Evolutionary conservation across 64 coral and sea anemone genomes (phyloP).

Genomic region (Exaiptasia diaphana): DNA sequence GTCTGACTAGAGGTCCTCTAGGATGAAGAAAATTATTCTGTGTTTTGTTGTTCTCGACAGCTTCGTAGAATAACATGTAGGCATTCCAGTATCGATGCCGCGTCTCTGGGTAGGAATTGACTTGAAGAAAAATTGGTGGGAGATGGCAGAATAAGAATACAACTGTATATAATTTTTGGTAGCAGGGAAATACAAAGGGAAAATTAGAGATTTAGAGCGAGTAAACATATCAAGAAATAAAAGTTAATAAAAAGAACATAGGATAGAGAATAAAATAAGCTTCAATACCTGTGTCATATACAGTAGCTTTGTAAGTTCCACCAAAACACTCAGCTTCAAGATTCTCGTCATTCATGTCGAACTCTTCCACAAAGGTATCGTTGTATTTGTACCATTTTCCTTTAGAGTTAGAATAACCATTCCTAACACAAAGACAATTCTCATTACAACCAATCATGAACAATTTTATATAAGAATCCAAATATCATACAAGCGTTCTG

Average conservation of each 20-base stretch:
- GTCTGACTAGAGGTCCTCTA: constrained; percentile 51
- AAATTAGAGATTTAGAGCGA: no score
- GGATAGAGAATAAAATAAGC: no score
- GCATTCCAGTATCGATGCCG: constrained; percentile 89
- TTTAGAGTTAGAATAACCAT: not conserved
- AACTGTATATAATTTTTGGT: no score
- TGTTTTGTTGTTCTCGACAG: constrained; percentile 50
- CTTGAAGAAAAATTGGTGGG: constrained; percentile 22
- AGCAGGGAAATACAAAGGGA: no score
- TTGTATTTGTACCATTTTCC: constrained; percentile 86
- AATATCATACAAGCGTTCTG: no score
- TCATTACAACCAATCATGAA: no score
- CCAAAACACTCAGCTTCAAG: constrained; percentile 92
- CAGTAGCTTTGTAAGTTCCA: constrained; percentile 86
- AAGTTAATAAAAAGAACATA: no score
- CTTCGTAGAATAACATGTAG: constrained; percentile 89
- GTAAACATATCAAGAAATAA: no score
- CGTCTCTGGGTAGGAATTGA: constrained; percentile 82
- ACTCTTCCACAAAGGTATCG: constrained; percentile 68
- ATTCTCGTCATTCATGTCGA: constrained; percentile 72
- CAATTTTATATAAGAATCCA: no score
- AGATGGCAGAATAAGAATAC: not conserved
- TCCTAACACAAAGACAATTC: no score
- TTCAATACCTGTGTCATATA: constrained; percentile 78
- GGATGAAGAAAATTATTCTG: not conserved